Evolutionary conservation across 2,113 vertebrate genomes (phyloP).

Genomic region (Osmerus mordax): DNA sequence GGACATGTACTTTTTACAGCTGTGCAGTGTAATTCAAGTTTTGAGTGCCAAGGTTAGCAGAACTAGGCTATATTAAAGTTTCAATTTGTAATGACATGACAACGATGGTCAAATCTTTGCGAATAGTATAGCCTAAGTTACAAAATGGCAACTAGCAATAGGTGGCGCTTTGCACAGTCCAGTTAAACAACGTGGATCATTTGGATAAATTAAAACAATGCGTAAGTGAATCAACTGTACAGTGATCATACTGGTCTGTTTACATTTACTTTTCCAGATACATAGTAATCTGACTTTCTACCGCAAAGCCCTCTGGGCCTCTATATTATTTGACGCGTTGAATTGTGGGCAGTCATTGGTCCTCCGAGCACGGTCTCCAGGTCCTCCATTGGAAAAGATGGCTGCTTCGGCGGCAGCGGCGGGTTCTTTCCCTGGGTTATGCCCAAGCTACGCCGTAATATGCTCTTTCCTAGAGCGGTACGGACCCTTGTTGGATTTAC

Average conservation of each 20-base stretch:
- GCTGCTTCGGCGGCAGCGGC: slow-evolving; percentile 79
- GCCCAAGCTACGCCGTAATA: slow-evolving; percentile 92
- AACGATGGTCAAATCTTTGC: no score
- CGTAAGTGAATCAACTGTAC: slow-evolving; percentile 1
- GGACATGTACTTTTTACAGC: no score
- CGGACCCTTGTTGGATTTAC: slow-evolving; percentile 84
- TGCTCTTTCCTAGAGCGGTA: slow-evolving; percentile 95
- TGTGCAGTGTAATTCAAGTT: no score
- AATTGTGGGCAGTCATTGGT: slow-evolving; percentile 70
- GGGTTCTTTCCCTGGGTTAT: slow-evolving; percentile 77
- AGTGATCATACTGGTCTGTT: slow-evolving; percentile 42
- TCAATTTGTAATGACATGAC: no score
- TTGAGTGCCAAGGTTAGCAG: no score
- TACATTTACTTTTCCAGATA: slow-evolving; percentile 30
- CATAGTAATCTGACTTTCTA: slow-evolving; percentile 22
- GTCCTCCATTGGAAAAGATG: slow-evolving; percentile 73
- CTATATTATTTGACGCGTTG: slow-evolving; percentile 42
- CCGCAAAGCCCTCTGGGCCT: slow-evolving; percentile 52
- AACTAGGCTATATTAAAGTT: no score
- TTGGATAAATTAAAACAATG: neutral
- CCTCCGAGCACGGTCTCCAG: slow-evolving; percentile 50
- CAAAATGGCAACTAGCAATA: slow-evolving; percentile 1
- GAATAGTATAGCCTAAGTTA: neutral
- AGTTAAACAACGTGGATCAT: neutral
- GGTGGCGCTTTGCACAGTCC: no score